Base-by-base conservation (phyloP, 2,113 vertebrate genomes). In the Notiomystis cincta region DNA sequence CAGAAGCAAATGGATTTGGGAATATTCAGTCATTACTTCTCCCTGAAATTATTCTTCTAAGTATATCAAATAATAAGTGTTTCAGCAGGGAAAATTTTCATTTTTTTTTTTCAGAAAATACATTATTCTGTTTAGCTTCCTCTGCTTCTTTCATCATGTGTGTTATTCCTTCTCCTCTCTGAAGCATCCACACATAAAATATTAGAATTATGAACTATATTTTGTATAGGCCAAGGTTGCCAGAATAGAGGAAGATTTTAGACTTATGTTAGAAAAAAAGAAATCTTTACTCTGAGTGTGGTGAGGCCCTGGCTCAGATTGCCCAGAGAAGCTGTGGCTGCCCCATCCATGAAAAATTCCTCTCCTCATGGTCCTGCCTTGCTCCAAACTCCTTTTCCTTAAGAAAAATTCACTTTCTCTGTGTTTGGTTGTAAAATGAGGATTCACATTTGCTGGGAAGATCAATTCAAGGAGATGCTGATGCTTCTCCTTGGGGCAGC, bases 1-100 rank as follows among this genome's bases (percentile, higher is more conserved):
- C 64, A 94, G 77, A 54, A 95, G 44, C 67, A 77, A 89, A 91
- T 73, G 80, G 80, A 75, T 89, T 90, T 87, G 93, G 94, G 91
- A 95, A 81, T 92, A 92, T 89, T 92, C 67, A 92, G 51, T 73
- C 80, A 64, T 83, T 89, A 56, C 27, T 66, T 82, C 42, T 83
- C 33, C 76, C 47, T 56, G 71, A 93, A 92, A 95, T 83, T 87
- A 83, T 81, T 70, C 86, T 90, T 83, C 37, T 62, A 91, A 83
- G 27, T 75, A 13, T 69, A 73, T 86, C 1, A 42, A 88, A 67
- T 58, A 79, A 44, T 40, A 80, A 82, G 66, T 47, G 45, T 66
- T 93, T 93, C 90, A 89, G 31, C 31, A 10, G 50, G 78, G 79
- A 80, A 80, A 80, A 60, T 15, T 17, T 73, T 54, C 24, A 19